Percentiles rank a stretch among this genome's conserved stretches.
Conservation (phyloP, 2,113 vertebrate species). For the Elachura formosa region DNA sequence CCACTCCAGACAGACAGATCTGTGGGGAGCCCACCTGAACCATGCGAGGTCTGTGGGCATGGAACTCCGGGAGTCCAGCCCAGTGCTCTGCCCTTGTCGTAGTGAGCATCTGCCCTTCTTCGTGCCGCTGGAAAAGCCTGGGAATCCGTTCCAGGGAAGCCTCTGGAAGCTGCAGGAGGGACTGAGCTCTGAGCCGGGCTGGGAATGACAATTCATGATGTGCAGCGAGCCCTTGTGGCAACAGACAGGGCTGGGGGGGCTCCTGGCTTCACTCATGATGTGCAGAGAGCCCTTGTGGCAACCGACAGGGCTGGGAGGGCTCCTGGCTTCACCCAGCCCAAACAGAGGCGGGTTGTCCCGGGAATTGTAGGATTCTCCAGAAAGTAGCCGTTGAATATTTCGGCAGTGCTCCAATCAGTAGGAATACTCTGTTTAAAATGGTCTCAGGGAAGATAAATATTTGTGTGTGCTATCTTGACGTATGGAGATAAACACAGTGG, state of each 20-base stretch:
- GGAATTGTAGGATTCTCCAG: background rate
- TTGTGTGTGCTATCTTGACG: slow-evolving; percentile 8
- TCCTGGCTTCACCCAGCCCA: background rate
- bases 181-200: slow-evolving; percentile 55
- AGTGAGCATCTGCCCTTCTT: slow-evolving; percentile 52
- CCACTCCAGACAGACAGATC: background rate
- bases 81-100: slow-evolving; percentile 46
- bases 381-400: background rate
- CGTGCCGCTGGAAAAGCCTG: slow-evolving; percentile 60
- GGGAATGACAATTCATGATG: too few relatives aligned
- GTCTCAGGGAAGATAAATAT: slow-evolving; percentile 28
- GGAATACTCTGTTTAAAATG: slow-evolving; percentile 3
- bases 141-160: slow-evolving; percentile 54
- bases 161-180: slow-evolving; percentile 19
- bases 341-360: background rate
- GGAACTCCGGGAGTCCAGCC: slow-evolving; percentile 40
- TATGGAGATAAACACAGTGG: slow-evolving; percentile 8
- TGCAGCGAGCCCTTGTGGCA: background rate
- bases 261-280: background rate
- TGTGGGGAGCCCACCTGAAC: background rate
- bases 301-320: background rate
- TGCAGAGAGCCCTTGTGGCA: background rate
- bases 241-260: background rate
- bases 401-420: background rate
- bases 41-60: background rate